phyloP scores from a whole-genome alignment of 1,140 invertebrate genomes.

The Drosophila orosa region DNA sequence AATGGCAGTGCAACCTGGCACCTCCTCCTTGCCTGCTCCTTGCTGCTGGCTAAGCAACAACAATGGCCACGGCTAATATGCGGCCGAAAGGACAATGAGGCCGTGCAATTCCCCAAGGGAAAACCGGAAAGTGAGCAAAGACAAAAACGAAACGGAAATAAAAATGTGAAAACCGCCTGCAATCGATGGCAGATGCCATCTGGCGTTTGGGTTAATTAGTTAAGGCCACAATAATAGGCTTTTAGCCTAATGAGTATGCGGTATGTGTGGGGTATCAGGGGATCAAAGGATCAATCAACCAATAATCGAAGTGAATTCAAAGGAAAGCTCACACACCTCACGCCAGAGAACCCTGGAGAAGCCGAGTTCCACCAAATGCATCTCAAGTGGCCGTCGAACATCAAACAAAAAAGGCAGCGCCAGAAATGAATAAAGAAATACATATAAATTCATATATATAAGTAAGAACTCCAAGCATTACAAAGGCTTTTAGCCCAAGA shows the following conservation, averaged over 20 bases:
- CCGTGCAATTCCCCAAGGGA: constrained; percentile 50
- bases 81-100: constrained; percentile 28
- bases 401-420: constrained; percentile 67
- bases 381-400: constrained; percentile 74
- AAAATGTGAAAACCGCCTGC: constrained; percentile 13
- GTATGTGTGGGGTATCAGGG: background rate
- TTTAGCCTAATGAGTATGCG: constrained; percentile 68
- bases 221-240: constrained; percentile 40
- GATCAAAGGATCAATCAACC: constrained; percentile 65
- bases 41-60: constrained; percentile 68
- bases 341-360: constrained; percentile 2
- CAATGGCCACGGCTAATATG: constrained; percentile 66
- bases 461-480: constrained; percentile 5
- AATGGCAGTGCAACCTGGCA: constrained; percentile 25
- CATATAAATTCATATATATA: background rate
- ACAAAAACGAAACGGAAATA: constrained; percentile 44
- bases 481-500: constrained; percentile 75
- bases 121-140: constrained; percentile 65
- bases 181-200: constrained; percentile 49
- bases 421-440: constrained; percentile 11
- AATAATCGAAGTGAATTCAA: constrained; percentile 43
- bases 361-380: constrained; percentile 62
- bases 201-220: constrained; percentile 51
- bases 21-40: constrained; percentile 3
- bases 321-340: background rate